A percentile compares a stretch with the other conserved stretches of the same genome.
These are phyloP conservation scores for Drosophila virilis DNA, from an alignment of 1,140 invertebrate genomes.

Conservation along the genomic window DNA sequence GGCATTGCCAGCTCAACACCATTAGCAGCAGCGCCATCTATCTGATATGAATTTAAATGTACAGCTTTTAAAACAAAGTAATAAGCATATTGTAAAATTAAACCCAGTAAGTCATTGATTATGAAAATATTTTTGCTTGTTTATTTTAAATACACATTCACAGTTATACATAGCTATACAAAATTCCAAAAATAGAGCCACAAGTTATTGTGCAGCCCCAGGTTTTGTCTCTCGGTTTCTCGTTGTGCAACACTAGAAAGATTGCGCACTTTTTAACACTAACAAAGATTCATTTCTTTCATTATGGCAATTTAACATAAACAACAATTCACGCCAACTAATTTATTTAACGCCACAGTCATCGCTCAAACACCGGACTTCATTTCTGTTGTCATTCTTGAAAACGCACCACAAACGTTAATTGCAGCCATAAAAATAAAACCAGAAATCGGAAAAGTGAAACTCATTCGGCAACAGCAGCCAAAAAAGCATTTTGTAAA, in stretches of 20 bases:
- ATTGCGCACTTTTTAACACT: conserved; percentile 24
- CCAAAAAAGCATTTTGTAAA: conserved; percentile 33
- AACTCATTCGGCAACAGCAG: conserved; percentile 24
- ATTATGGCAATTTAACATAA: conserved; percentile 62
- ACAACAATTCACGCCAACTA: conserved; percentile 36
- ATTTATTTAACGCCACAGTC: conserved; percentile 37
- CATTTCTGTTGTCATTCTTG: background rate
- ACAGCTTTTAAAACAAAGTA: conserved; percentile 8
- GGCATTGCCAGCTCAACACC: conserved; percentile 7
- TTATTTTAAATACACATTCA: conserved; percentile 32
- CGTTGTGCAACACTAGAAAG: conserved; percentile 47
- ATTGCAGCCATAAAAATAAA: conserved; percentile 10
- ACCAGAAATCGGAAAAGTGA: conserved; percentile 20
- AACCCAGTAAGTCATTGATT: conserved; percentile 41
- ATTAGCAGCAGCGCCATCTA: conserved; percentile 19
- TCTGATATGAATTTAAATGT: background rate
- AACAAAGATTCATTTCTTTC: conserved; percentile 48
- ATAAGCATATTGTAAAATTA: background rate
- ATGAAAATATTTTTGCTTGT: conserved; percentile 33
- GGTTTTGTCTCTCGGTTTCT: conserved; percentile 18
- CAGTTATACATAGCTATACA: conserved; percentile 38
- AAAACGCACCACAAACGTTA: conserved; percentile 3
- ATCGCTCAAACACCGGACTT: conserved; percentile 20
- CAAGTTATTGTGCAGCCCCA: conserved; percentile 30
- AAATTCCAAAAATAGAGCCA: conserved; percentile 45